Base-by-base conservation (phyloP, 1,140 invertebrate genomes). In the Leptonema lineaticorne region DNA sequence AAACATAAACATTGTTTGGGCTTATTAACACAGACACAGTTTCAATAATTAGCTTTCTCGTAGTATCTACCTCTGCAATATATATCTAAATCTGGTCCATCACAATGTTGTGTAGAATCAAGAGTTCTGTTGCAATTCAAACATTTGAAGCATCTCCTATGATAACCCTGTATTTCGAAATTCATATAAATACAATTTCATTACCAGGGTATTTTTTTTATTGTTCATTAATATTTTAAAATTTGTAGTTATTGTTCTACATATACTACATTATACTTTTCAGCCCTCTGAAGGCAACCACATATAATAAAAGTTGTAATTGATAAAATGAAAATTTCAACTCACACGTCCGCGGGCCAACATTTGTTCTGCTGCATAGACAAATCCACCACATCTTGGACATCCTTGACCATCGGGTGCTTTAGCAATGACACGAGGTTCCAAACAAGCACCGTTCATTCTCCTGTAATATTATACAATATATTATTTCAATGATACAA, bases 341-440 rank as follows among this genome's bases (percentile, higher is more conserved):
- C 87, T 90, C 84, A 93, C 92, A 84, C 89, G 86, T 85, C 93
- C 93, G 74, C 92, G 87, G 68, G 93, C 93, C 76, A 95, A 85
- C 93, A 95, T 96, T 81, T 95, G 93, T 82, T 96, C 94, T 57
- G 94, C 94, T 68, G 92, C 93, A 80, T 95, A 97, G 20, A 96
- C 94, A 77, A 85, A 94, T 72, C 94, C 94, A 57, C 92, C 93
- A 78, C 94, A 96, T 69, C 93, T 85, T 22, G 94, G 94, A 75
- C 94, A 96, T 48, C 93, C 92, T 80, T 95, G 87, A 18, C 92
- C 92, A 72, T 92, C 89, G 22, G 91, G 90, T 30, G 92, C 92
- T 78, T 90, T 90, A n/a, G 90, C 90, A 75, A 93, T 92, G 57
- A 85, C 84, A 56, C 89, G 85, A 14, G 90, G 83, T 74, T 91